phyloP scores from a whole-genome alignment of 2,888 invertebrate genomes.

The Oligia fasciuncula region DNA sequence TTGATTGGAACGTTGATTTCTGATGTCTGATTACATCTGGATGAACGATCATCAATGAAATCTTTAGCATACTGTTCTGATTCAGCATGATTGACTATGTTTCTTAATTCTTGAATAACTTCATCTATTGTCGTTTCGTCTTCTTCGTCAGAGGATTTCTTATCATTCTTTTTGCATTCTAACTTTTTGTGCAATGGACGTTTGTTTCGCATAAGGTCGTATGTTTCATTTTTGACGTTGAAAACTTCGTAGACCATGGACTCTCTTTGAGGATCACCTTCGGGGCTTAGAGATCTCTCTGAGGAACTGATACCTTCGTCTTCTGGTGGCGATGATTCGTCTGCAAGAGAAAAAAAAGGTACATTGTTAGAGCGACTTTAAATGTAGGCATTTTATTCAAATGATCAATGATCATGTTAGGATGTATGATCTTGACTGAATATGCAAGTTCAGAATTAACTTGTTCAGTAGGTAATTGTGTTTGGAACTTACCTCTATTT shows the following conservation, averaged over 20 bases:
- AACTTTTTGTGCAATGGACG: conserved; percentile 83
- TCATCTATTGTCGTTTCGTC: conserved; percentile 96
- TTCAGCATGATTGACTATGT: conserved; percentile 96
- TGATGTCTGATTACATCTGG: conserved; percentile 84
- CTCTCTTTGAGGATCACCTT: conserved; percentile 91
- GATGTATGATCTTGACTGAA: background rate
- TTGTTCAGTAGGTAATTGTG: background rate
- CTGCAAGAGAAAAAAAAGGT: conserved; percentile 77
- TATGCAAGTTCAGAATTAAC: background rate
- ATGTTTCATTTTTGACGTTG: conserved; percentile 90
- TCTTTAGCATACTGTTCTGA: conserved; percentile 91
- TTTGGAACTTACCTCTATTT: conserved; percentile 82
- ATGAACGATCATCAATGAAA: conserved; percentile 78
- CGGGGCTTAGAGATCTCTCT: conserved; percentile 94
- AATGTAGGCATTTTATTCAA: background rate
- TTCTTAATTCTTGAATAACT: conserved; percentile 95
- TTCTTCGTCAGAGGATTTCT: conserved; percentile 91
- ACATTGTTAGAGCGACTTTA: background rate
- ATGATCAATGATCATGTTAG: no score
- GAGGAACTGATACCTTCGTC: conserved; percentile 97
- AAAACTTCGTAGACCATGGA: conserved; percentile 91
- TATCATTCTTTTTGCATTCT: conserved; percentile 79
- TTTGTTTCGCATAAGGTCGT: conserved; percentile 86
- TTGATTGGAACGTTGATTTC: conserved; percentile 83
- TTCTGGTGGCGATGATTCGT: conserved; percentile 94